phyloP scores from a whole-genome alignment of 1,140 invertebrate species.

The Ericerus pela region DNA sequence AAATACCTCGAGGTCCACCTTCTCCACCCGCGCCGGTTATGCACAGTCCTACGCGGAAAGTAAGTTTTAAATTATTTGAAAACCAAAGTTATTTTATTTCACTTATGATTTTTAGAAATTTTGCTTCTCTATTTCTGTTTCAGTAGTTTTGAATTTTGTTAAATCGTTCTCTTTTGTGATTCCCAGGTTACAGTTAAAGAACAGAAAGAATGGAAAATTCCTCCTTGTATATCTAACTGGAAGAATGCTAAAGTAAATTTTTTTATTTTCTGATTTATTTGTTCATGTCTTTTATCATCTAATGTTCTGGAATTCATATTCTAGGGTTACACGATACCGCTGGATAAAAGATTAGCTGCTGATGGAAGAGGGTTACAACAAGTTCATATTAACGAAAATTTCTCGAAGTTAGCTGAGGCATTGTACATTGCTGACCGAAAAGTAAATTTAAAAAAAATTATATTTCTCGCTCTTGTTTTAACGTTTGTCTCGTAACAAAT shows the following conservation, averaged over 20 bases:
- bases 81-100: no score
- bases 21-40: slow-evolving; percentile 94
- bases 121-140: neutral
- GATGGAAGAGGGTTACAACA: slow-evolving; percentile 95
- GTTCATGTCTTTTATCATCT: no score
- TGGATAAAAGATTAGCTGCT: slow-evolving; percentile 95
- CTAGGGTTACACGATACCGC: slow-evolving; percentile 96
- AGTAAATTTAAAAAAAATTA: slow-evolving; percentile 26
- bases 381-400: slow-evolving; percentile 97
- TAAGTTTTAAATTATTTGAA: no score
- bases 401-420: slow-evolving; percentile 93
- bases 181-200: slow-evolving; percentile 84
- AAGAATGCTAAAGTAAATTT: slow-evolving; percentile 99
- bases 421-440: slow-evolving; percentile 97
- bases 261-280: no score
- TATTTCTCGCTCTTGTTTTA: neutral
- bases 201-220: slow-evolving; percentile 99
- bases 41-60: slow-evolving; percentile 93
- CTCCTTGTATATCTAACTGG: slow-evolving; percentile 99
- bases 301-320: no score
- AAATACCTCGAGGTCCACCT: slow-evolving; percentile 92
- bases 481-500: neutral
- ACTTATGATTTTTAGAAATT: slow-evolving; percentile 11
- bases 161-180: slow-evolving; percentile 15
- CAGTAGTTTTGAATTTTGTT: neutral